Evolutionary conservation across 1,140 invertebrate genomes (phyloP), one percentile per base, ranked within the genome.

Genomic region (Bombyx mori): DNA sequence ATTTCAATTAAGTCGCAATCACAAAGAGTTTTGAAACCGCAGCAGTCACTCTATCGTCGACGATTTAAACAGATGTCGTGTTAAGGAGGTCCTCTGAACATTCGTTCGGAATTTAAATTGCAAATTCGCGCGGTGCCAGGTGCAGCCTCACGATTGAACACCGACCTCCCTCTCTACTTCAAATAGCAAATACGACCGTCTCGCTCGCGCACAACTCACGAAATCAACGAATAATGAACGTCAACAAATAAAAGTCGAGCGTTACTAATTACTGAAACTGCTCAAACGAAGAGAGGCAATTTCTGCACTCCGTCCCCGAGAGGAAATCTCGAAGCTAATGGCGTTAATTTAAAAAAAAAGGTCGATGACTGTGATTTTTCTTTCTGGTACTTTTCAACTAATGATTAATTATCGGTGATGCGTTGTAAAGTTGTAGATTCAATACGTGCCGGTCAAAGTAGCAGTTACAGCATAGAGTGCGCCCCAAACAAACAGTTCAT

Each of bases 41-140:
- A 81, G 73, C 77, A 81, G 83, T 79, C 78, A 81, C 77, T 85
- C 78, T 73, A 82, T 87, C 68, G 70, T 74, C 85, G 80, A 79
- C 83, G 80, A 87, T 88, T 88, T 85, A 84, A 86, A 81, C 85
- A 88, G 86, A 89, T 89, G 88, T 88, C 87, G 85, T 89, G 86
- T 88, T 89, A 89, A 89, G 85, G 81, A 89, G 86, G 77, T 86
- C 81, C 82, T 86, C 78, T 76, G 71, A 87, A 85, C 84, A 82
- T 82, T 87, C 79, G 75, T 82, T 82, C 45, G 68, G 73, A 81
- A 89, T 89, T 88, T 89, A 89, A 89, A 89, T 89, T 89, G 86
- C 85, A 88, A 89, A 89, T 89, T 81, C 73, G 82, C 77, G 76
- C 74, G 74, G 78, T 67, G 82, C 75, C 82, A 86, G 81, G 80